Base-by-base conservation (phyloP, 2,113 vertebrate species). In the Tauraco erythrolophus region DNA sequence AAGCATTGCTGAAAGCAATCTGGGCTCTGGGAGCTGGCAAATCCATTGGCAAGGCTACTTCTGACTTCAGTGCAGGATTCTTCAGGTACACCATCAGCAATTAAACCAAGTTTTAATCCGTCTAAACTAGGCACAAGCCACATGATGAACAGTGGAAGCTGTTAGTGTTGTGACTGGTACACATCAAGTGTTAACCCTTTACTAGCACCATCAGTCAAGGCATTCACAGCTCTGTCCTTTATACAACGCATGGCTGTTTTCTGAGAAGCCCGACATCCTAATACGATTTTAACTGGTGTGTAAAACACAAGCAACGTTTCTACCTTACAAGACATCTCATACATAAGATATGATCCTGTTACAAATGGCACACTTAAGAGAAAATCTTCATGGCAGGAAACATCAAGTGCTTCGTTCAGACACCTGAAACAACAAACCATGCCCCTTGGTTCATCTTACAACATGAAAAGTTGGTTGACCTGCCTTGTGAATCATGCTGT, bases 171-270 rank as follows among this genome's bases (percentile, higher is more conserved):
- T 8, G 24, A 77, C 4, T 35, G 57, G 12, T 7, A 10, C 9
- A 5, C 5, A 8, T 31, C 37, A 75, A 45, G 27, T 2, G 8
- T 46, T 10, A 62, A 28, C 25, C 19, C 11, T 39, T 62, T 43
- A 28, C 17, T 51, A 79, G 53, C 37, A 25, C 4, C 6, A 35
- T 0, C 76, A 14, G 8, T 83, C 37, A 48, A 80, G 23, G 21
- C 46, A 33, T 33, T 61, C 22, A 28, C 53, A 74, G 24, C 41
- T 53, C 8, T 13, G 60, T 21, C 17, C 10, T 53, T 66, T 31
- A 64, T 5, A 31, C 0, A 0, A 21, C 5, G 9, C 19, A 16
- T 4, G 5, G 25, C 45, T 68, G 30, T 17, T 62, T 48, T 8
- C 51, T 4, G 8, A 80, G 45, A 76, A 89, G 33, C 5, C 37